These are phyloP conservation scores for Drosophila sechellia DNA, from an alignment of 1,140 invertebrate genomes.

Conservation along the genomic window DNA sequence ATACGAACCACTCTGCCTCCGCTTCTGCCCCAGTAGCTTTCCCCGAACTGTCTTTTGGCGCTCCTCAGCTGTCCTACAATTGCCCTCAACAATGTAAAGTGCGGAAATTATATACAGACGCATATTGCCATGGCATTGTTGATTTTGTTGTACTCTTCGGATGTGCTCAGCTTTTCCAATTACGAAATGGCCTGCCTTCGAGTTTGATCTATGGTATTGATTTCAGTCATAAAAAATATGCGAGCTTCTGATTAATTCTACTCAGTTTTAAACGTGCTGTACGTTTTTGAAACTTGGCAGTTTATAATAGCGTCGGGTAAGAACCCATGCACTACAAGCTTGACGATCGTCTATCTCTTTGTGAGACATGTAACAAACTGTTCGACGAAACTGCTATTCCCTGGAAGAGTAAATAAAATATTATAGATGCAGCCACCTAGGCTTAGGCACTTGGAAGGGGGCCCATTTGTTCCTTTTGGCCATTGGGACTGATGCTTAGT, in stretches of 20 bases:
- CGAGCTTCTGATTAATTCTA: no score
- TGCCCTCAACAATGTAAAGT: conserved; percentile 65
- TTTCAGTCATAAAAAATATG: no score
- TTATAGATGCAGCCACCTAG: conserved; percentile 46
- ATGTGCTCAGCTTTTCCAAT: neutral
- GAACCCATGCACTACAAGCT: no score
- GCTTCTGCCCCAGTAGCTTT: neutral
- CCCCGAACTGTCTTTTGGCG: conserved; percentile 18
- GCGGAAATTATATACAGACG: conserved; percentile 10
- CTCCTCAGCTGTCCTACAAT: conserved; percentile 70
- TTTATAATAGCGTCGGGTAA: no score
- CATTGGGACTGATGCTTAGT: conserved; percentile 11
- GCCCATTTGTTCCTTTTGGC: neutral
- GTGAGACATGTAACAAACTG: neutral
- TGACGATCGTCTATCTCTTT: neutral
- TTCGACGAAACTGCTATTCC: neutral
- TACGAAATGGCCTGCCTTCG: neutral
- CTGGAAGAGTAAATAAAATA: conserved; percentile 21
- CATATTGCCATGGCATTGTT: neutral
- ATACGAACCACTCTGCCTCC: conserved; percentile 7
- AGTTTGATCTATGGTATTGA: no score
- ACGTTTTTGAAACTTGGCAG: no score
- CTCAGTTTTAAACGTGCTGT: no score
- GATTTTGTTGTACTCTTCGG: neutral
- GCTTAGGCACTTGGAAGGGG: conserved; percentile 2